phyloP scores from a whole-genome alignment of 2,113 vertebrate genomes.

The Todiramphus chloris region DNA sequence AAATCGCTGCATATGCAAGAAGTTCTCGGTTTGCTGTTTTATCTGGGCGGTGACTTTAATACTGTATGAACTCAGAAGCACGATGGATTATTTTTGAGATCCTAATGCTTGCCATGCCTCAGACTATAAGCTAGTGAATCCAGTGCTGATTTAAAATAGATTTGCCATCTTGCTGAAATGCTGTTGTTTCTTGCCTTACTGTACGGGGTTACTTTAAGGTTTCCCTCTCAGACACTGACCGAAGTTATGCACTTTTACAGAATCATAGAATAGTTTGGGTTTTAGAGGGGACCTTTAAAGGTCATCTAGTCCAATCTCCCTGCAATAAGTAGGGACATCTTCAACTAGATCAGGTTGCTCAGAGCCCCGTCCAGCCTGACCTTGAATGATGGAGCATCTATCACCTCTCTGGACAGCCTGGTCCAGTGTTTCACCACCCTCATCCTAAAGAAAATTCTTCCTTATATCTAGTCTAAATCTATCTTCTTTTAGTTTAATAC shows the following conservation, averaged over 20 bases:
- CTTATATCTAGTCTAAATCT: background rate
- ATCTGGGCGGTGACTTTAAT: background rate
- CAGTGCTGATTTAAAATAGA: background rate
- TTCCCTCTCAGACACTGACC: background rate
- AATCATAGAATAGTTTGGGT: background rate
- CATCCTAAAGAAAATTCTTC: background rate
- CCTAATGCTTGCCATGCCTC: background rate
- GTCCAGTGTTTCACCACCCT: background rate
- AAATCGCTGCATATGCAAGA: background rate
- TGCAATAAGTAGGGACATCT: background rate
- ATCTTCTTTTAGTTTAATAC: background rate
- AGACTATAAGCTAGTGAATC: rapidly evolving
- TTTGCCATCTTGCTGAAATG: background rate
- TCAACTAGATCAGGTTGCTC: background rate
- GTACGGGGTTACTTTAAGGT: background rate
- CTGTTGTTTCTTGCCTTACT: background rate
- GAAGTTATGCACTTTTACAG: background rate
- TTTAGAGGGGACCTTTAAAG: background rate
- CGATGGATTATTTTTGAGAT: rapidly evolving
- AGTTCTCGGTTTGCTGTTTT: background rate
- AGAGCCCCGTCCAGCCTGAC: background rate
- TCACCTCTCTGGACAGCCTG: background rate
- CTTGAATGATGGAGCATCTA: background rate
- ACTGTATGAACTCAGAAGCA: background rate
- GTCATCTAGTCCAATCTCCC: rapidly evolving